Percentiles rank a stretch among this genome's conserved stretches.
These are phyloP conservation scores for Caradrina kadenii DNA, from an alignment of 2,888 invertebrate genomes.

Conservation along the genomic window DNA sequence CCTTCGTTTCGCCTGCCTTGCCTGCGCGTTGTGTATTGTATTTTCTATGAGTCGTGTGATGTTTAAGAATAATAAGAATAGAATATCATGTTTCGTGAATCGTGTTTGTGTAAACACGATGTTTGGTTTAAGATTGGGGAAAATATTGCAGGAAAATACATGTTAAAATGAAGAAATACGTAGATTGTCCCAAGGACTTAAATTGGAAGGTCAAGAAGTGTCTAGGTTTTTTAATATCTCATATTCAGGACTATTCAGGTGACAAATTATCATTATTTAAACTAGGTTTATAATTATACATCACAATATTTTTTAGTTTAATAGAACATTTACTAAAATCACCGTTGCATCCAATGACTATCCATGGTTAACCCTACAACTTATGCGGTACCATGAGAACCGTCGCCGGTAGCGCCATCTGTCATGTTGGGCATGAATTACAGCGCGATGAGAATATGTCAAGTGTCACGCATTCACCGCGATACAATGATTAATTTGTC, in stretches of 20 bases:
- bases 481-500: slow-evolving; percentile 38
- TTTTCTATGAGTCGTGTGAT: slow-evolving; percentile 52
- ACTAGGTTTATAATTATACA: too few relatives aligned
- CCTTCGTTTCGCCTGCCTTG: slow-evolving; percentile 72
- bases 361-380: slow-evolving; percentile 6
- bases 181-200: neutral
- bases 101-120: slow-evolving; percentile 23
- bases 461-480: slow-evolving; percentile 31
- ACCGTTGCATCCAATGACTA: neutral
- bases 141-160: neutral
- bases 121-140: slow-evolving; percentile 10
- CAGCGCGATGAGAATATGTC: slow-evolving; percentile 28
- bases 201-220: neutral
- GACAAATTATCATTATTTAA: too few relatives aligned
- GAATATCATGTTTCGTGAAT: slow-evolving; percentile 54
- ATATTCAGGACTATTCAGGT: neutral
- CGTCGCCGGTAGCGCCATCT: slow-evolving; percentile 41
- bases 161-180: neutral
- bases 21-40: slow-evolving; percentile 55
- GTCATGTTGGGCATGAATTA: slow-evolving; percentile 34
- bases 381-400: slow-evolving; percentile 20
- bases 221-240: neutral
- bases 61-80: too few relatives aligned
- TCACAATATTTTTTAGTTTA: neutral
- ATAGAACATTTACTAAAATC: neutral